Evolutionary conservation across 2,113 vertebrate genomes (phyloP), one percentile per base, ranked within the genome.

Genomic region (Salminus brasiliensis): DNA sequence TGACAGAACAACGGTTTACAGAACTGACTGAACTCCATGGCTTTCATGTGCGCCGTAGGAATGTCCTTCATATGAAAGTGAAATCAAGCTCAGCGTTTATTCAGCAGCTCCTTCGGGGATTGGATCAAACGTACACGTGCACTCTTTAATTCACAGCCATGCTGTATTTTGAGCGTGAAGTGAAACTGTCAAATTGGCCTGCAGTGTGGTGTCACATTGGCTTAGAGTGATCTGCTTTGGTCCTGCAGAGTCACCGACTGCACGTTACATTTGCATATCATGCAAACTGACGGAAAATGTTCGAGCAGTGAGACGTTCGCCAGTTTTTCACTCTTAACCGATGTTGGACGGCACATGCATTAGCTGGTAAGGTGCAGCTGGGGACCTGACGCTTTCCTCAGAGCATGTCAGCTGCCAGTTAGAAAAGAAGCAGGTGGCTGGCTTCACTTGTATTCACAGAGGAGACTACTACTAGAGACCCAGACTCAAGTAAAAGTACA

Each of bases 111-210:
- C 32, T 12, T 39, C 47, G 30, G 52, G 74, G 47, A 53, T 43
- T 25, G 29, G 49, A 18, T 34, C 21, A 66, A 30, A 25, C 49
- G 5, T 55, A 30, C 25, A 18, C 39, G 11, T 13, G 36, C n/a
- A n/a, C 15, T 34, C 57, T n/a, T 16, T 32, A 18, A 60, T 62
- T 74, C 39, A 45, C 63, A 32, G 62, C 62, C 53, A 30, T 69
- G 75, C 65, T 67, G 63, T 29, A 21, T 62, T 36, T 76, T 16
- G 25, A 8, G 13, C n/a, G 25, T 30, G 2, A 41, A 34, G 34
- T 16, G 23, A 23, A 57, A 55, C 47, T 55, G 36, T 74, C 12
- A 53, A 25, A 55, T 23, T 55, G 52, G 52, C 23, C 2, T 25
- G 10, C 21, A 39, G 21, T 36, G 10, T n/a, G n/a, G 18, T 39